phyloP scores from a whole-genome alignment of 2,113 vertebrate genomes.

The Connochaetes taurinus region DNA sequence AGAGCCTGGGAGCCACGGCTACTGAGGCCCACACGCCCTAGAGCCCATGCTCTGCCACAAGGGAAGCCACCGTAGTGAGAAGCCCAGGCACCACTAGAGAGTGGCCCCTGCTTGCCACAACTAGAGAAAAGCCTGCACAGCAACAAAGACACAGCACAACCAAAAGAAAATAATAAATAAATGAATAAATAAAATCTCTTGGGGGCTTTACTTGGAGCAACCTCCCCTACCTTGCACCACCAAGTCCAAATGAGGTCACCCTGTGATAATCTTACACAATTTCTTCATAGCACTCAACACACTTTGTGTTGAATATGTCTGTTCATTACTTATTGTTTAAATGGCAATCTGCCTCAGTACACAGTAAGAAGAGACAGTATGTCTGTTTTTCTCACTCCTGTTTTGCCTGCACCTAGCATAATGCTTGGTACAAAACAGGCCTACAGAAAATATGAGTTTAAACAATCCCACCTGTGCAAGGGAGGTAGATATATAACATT shows the following conservation, averaged over 20 bases:
- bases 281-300: not conserved
- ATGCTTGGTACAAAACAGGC: not conserved
- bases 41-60: not conserved
- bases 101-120: not conserved
- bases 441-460: not conserved
- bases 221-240: not conserved
- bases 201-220: not conserved
- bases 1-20: not conserved
- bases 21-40: not conserved
- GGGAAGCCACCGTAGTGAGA: not conserved
- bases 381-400: not conserved
- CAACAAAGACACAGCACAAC: not conserved
- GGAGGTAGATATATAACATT: not conserved
- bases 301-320: not conserved
- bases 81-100: not conserved
- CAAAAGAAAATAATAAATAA: not conserved
- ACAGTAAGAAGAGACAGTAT: not conserved
- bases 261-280: not conserved
- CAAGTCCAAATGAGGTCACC: not conserved
- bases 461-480: not conserved
- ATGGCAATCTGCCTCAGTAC: not conserved
- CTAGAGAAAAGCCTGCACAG: not conserved
- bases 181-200: not conserved
- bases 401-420: not conserved
- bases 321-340: not conserved